Percentiles rank a stretch among this genome's conserved stretches.
These are phyloP conservation scores for Solenopsis fugax DNA, from an alignment of 1,140 invertebrate species.

Conservation along the genomic window DNA sequence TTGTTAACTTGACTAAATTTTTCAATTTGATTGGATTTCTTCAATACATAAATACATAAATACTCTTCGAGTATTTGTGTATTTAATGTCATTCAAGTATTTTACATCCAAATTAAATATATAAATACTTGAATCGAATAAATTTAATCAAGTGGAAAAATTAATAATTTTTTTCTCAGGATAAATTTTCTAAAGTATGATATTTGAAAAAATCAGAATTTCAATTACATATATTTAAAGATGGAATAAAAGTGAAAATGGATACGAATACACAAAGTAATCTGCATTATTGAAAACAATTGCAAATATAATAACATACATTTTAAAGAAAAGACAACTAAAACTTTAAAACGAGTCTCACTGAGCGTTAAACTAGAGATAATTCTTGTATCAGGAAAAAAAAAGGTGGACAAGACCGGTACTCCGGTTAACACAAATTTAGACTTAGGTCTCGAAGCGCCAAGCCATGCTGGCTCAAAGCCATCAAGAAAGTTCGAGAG, in stretches of 20 bases:
- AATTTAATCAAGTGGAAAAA: too few relatives aligned
- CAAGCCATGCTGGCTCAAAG: constrained; percentile 81
- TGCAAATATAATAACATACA: background rate
- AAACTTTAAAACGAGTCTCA: background rate
- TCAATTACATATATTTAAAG: background rate
- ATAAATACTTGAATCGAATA: too few relatives aligned
- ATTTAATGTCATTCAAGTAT: too few relatives aligned
- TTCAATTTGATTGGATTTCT: too few relatives aligned
- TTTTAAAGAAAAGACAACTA: background rate
- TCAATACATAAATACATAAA: too few relatives aligned
- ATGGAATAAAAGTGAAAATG: background rate
- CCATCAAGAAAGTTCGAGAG: constrained; percentile 71
- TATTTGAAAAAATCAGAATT: background rate
- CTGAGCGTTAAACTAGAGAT: background rate
- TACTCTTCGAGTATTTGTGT: too few relatives aligned
- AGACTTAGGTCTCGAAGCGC: constrained; percentile 80
- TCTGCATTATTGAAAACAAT: background rate
- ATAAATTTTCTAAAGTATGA: too few relatives aligned
- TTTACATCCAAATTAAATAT: too few relatives aligned
- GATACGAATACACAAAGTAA: background rate
- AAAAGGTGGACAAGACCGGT: constrained; percentile 51
- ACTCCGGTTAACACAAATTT: constrained; percentile 81
- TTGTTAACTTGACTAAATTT: too few relatives aligned
- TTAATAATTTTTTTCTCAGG: too few relatives aligned
- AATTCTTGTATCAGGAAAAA: constrained; percentile 46